These are phyloP conservation scores for Priocnemis perturbator DNA, from an alignment of 2,888 invertebrate species.

Conservation along the genomic window DNA sequence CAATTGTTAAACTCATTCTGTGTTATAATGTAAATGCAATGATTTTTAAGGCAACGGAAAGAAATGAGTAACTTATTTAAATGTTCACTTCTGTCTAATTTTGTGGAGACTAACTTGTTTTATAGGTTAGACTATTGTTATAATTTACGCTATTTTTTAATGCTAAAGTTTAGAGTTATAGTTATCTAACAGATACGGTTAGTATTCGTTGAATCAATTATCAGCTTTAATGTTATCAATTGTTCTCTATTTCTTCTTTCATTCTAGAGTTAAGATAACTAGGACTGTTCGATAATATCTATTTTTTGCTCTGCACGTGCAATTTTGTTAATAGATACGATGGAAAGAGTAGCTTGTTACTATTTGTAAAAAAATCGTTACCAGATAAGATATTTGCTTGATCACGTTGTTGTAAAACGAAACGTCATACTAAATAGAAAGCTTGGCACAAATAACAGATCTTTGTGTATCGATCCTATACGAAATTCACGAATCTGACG, in stretches of 20 bases:
- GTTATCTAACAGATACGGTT: slow-evolving; percentile 13
- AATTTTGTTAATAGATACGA: slow-evolving; percentile 35
- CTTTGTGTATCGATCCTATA: slow-evolving; percentile 4
- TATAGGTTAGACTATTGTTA: slow-evolving; percentile 3
- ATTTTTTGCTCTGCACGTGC: slow-evolving; percentile 31
- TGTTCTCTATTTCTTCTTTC: slow-evolving; percentile 21
- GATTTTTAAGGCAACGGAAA: slow-evolving; percentile 30
- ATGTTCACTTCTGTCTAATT: slow-evolving; percentile 27
- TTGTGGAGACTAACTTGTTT: slow-evolving; percentile 22
- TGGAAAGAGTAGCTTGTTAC: slow-evolving; percentile 41
- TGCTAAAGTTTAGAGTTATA: slow-evolving; percentile 5
- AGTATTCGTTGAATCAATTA: neutral
- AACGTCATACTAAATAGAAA: slow-evolving; percentile 29
- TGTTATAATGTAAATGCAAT: slow-evolving; percentile 36
- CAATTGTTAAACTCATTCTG: slow-evolving; percentile 37
- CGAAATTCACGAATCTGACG: slow-evolving; percentile 18
- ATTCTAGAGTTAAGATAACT: slow-evolving; percentile 9
- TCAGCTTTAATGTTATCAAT: too few relatives aligned
- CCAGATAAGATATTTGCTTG: slow-evolving; percentile 44
- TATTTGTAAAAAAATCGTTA: slow-evolving; percentile 50
- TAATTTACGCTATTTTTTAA: slow-evolving; percentile 14
- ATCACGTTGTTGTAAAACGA: slow-evolving; percentile 44
- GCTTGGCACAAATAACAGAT: slow-evolving; percentile 7
- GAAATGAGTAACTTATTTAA: slow-evolving; percentile 17
- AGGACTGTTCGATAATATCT: slow-evolving; percentile 22